phyloP scores from a whole-genome alignment of 2,888 invertebrate species.

The Brassicogethes aeneus region DNA sequence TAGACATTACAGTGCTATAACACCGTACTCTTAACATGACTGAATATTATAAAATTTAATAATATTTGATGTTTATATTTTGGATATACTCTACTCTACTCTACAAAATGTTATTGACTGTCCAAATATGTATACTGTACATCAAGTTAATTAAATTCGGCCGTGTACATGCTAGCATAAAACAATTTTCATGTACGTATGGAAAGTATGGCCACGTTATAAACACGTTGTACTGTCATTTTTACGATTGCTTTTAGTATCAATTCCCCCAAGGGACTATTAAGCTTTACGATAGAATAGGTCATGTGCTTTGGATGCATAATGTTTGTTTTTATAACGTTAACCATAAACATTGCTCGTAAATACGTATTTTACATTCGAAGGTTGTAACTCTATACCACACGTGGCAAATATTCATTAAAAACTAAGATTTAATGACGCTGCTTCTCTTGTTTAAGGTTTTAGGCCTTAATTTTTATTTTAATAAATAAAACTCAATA shows the following conservation, averaged over 20 bases:
- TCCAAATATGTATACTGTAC: too few species aligned
- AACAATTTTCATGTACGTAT: constrained; percentile 17
- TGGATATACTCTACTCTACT: too few species aligned
- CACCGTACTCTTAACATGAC: too few species aligned
- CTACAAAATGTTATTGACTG: too few species aligned
- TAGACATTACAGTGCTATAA: too few species aligned
- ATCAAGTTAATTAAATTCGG: not conserved
- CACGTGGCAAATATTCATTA: not conserved
- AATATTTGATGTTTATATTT: too few species aligned
- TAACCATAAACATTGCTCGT: constrained; percentile 31
- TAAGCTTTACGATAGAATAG: constrained; percentile 34
- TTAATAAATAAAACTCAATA: too few species aligned
- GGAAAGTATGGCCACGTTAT: constrained; percentile 13
- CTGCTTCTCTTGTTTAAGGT: too few species aligned
- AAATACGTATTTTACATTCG: constrained; percentile 23
- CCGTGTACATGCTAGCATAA: constrained; percentile 8
- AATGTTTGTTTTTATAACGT: constrained; percentile 30
- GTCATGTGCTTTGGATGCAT: constrained; percentile 28
- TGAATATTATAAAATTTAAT: too few species aligned
- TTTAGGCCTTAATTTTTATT: too few species aligned
- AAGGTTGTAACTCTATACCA: constrained; percentile 6
- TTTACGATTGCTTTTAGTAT: constrained; percentile 36
- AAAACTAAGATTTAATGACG: not conserved
- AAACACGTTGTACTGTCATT: constrained; percentile 27
- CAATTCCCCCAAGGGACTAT: constrained; percentile 34